These are phyloP conservation scores for Rhegmatorhina hoffmannsi DNA, from an alignment of 2,113 vertebrate genomes.

Conservation along the genomic window DNA sequence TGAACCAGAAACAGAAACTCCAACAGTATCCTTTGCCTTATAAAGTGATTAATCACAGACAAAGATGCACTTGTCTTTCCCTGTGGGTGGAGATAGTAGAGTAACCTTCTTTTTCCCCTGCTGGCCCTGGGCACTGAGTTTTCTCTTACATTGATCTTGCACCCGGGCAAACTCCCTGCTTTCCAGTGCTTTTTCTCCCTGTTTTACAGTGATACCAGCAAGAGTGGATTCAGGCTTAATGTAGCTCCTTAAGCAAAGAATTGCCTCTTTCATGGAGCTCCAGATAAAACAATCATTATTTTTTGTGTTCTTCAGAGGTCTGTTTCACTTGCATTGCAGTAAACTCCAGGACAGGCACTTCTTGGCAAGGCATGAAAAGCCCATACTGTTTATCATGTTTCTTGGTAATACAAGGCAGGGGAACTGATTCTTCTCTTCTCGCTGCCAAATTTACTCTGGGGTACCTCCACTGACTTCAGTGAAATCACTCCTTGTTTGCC, in stretches of 20 bases:
- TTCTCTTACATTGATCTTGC: neutral
- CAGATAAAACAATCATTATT: constrained; percentile 40
- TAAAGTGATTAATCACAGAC: neutral
- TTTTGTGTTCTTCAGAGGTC: constrained; percentile 22
- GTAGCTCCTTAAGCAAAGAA: constrained; percentile 18
- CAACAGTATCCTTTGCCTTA: constrained; percentile 91
- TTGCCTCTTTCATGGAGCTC: constrained; percentile 41
- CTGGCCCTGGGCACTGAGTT: neutral
- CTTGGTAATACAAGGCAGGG: neutral
- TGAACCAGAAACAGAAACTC: constrained; percentile 85
- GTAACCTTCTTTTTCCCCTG: neutral
- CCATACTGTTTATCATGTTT: neutral
- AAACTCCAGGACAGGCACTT: constrained; percentile 28
- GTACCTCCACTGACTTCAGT: neutral
- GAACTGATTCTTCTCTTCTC: neutral
- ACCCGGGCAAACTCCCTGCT: neutral
- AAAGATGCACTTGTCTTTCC: constrained; percentile 50
- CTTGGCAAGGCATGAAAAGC: constrained; percentile 59
- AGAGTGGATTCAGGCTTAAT: constrained; percentile 1
- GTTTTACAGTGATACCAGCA: neutral
- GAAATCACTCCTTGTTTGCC: neutral
- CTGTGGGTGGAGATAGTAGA: neutral
- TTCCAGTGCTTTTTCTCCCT: neutral
- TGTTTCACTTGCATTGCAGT: constrained; percentile 22
- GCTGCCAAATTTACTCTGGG: constrained; percentile 26